These are phyloP conservation scores for Nipponacmea schrenckii DNA, from an alignment of 2,888 invertebrate species.

Conservation along the genomic window DNA sequence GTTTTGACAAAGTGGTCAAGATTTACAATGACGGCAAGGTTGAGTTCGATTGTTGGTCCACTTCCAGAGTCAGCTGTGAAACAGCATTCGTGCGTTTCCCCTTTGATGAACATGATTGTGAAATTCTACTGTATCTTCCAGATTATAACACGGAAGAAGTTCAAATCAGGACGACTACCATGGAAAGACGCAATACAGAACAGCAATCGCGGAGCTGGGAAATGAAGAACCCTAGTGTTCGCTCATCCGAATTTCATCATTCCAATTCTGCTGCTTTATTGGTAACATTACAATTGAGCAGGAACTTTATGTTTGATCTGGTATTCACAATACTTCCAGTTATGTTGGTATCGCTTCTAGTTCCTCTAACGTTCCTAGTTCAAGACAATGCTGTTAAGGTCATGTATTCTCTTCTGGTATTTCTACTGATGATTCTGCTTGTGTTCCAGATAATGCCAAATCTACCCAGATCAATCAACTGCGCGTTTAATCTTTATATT, in stretches of 20 bases:
- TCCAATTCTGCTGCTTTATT: background rate
- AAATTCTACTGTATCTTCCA: background rate
- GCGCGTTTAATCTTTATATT: background rate
- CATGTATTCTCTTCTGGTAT: background rate
- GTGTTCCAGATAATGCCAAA: background rate
- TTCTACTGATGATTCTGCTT: background rate
- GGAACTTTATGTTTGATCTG: background rate
- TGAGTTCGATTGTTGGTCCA: background rate
- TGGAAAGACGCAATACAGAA: background rate
- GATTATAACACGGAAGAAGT: background rate
- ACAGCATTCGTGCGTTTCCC: background rate
- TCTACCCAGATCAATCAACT: background rate
- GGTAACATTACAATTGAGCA: background rate
- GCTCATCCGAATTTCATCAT: background rate
- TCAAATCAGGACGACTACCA: background rate
- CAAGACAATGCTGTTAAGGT: background rate
- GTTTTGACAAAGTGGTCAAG: background rate
- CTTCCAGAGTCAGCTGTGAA: background rate
- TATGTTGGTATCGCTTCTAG: background rate
- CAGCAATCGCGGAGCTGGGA: background rate
- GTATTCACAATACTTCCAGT: background rate
- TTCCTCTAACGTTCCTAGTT: background rate
- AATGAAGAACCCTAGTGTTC: background rate
- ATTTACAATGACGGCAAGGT: background rate
- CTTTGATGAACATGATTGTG: background rate